Conservation (phyloP, 1,140 invertebrate genomes). For the Lamellibrachia luymesi region DNA sequence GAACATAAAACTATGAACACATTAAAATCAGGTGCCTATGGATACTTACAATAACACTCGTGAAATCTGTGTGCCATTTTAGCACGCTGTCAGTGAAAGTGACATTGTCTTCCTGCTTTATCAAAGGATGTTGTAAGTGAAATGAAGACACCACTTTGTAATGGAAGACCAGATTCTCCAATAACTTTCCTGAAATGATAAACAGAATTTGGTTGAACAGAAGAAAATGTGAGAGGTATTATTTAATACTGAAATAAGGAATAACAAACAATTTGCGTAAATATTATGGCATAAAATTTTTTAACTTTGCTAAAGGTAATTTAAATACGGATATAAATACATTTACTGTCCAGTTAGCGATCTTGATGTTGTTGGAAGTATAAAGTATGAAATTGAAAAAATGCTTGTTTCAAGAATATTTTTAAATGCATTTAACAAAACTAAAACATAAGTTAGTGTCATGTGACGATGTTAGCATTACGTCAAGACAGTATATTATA, state of each 20-base stretch:
- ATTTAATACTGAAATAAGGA: background rate
- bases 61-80: constrained; percentile 32
- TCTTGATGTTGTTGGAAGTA: too few relatives aligned
- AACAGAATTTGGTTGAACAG: background rate
- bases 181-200: constrained; percentile 4
- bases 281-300: background rate
- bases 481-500: too few relatives aligned
- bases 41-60: constrained; percentile 30
- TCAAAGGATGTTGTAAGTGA: constrained; percentile 26
- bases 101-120: background rate
- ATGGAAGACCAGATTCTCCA: constrained; percentile 23
- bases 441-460: too few relatives aligned
- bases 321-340: too few relatives aligned
- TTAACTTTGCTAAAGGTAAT: too few relatives aligned
- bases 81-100: constrained; percentile 26
- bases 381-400: too few relatives aligned
- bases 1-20: too few relatives aligned
- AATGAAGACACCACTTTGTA: constrained; percentile 23
- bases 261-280: too few relatives aligned
- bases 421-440: too few relatives aligned
- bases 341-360: too few relatives aligned
- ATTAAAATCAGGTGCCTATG: background rate
- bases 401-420: too few relatives aligned
- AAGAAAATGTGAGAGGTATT: background rate
- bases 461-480: too few relatives aligned